Conservation (phyloP, 2,797 vertebrate species). For the Anguilla obscura region DNA sequence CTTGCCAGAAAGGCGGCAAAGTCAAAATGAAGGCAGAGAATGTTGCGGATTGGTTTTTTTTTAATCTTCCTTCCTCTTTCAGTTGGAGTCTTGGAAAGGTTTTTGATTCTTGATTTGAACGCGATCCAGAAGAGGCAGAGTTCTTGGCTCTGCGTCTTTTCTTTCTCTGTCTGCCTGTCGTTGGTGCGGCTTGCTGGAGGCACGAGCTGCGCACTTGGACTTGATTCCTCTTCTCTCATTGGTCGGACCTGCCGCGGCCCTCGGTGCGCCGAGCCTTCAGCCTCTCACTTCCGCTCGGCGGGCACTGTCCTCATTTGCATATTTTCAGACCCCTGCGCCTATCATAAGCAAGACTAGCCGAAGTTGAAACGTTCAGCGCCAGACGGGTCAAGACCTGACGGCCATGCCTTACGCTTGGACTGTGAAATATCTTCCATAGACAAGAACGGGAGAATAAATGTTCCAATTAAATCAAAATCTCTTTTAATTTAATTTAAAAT, state of each 20-base stretch:
- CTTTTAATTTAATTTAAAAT: background rate
- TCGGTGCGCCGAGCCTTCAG: constrained; percentile 63
- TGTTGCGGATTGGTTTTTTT: constrained; percentile 62
- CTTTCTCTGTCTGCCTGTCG: constrained; percentile 72
- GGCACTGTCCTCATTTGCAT: constrained; percentile 56
- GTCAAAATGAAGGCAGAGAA: constrained; percentile 65
- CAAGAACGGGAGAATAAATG: constrained; percentile 33
- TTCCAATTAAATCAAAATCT: background rate
- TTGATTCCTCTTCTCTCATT: constrained; percentile 68
- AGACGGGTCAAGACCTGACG: constrained; percentile 37
- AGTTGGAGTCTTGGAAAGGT: constrained; percentile 68
- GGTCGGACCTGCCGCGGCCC: constrained; percentile 65
- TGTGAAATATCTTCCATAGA: constrained; percentile 26
- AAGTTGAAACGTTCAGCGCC: constrained; percentile 35
- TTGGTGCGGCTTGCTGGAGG: constrained; percentile 52
- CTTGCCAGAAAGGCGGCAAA: constrained; percentile 73
- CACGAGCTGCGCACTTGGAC: constrained; percentile 64
- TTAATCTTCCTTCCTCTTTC: constrained; percentile 71
- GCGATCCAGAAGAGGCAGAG: constrained; percentile 80
- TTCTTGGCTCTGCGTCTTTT: constrained; percentile 73
- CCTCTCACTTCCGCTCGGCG: constrained; percentile 72
- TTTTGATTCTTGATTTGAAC: constrained; percentile 74
- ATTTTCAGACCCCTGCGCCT: constrained; percentile 39
- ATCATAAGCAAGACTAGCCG: constrained; percentile 39
- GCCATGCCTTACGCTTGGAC: constrained; percentile 21